phyloP scores from a whole-genome alignment of 2,888 invertebrate genomes.

The Andrena bucephala region DNA sequence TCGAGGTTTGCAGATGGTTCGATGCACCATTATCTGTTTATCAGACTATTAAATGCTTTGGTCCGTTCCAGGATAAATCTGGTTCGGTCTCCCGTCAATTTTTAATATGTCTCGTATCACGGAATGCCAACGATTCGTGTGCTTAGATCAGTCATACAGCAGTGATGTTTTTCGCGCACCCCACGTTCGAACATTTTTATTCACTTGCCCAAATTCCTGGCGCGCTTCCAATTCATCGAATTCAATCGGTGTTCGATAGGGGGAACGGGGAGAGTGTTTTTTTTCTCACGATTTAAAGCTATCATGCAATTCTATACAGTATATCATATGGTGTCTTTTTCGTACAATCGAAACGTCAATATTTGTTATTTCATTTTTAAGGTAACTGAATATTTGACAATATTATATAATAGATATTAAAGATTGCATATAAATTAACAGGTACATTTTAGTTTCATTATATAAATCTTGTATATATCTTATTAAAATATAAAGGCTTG shows the following conservation, averaged over 20 bases:
- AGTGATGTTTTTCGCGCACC: slow-evolving; percentile 13
- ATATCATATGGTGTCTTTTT: too few relatives aligned
- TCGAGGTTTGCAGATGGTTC: slow-evolving; percentile 38
- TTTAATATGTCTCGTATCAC: slow-evolving; percentile 45
- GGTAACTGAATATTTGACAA: too few relatives aligned
- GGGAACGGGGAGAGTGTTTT: slow-evolving; percentile 1
- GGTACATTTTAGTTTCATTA: too few relatives aligned
- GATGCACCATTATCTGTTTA: slow-evolving; percentile 65
- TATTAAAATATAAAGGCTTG: too few relatives aligned
- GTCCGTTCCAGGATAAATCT: slow-evolving; percentile 19
- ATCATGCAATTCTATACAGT: neutral
- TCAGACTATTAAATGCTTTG: slow-evolving; percentile 59
- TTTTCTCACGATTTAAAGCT: neutral
- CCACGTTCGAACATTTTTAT: slow-evolving; percentile 7
- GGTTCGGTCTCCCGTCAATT: slow-evolving; percentile 36
- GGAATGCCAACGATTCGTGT: slow-evolving; percentile 17
- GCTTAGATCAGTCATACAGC: neutral
- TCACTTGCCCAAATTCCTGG: slow-evolving; percentile 46
- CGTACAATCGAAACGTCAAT: too few relatives aligned
- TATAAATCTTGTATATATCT: too few relatives aligned
- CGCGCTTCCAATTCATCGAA: slow-evolving; percentile 52
- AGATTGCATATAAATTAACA: too few relatives aligned
- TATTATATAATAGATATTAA: too few relatives aligned
- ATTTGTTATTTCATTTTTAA: too few relatives aligned
- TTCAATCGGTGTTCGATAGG: slow-evolving; percentile 34